A percentile compares a stretch with the other conserved stretches of the same genome.
phyloP scores from a whole-genome alignment of 2,888 invertebrate species.

The Phortica magna region DNA sequence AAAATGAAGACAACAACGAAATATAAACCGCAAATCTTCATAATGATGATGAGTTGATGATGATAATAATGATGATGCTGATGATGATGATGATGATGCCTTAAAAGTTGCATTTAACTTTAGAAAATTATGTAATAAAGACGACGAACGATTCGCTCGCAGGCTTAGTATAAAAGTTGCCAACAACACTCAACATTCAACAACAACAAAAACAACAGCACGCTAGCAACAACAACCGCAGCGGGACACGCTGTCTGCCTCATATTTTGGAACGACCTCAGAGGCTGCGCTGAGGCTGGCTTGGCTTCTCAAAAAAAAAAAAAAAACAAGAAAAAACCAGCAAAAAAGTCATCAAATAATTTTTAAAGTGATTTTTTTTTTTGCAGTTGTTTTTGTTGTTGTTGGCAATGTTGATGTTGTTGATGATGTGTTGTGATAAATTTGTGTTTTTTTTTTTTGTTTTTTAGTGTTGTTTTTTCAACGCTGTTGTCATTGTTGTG shows the following conservation, averaged over 20 bases:
- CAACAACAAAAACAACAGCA: not conserved
- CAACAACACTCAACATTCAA: constrained; percentile 8
- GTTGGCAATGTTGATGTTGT: constrained; percentile 32
- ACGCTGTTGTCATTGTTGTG: constrained; percentile 48
- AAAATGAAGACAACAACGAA: not conserved
- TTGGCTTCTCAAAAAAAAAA: constrained; percentile 7
- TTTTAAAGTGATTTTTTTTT: not conserved
- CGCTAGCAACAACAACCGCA: not conserved
- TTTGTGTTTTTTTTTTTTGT: constrained; percentile 28
- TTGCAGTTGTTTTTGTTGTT: constrained; percentile 30
- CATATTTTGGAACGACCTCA: constrained; percentile 29
- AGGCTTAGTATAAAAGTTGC: not conserved
- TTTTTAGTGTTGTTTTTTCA: constrained; percentile 32
- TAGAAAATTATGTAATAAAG: constrained; percentile 32
- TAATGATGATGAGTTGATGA: not conserved
- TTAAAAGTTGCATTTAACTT: constrained; percentile 32
- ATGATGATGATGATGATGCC: constrained; percentile 27
- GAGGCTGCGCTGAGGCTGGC: not conserved
- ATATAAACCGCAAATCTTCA: not conserved
- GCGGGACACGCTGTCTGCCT: constrained; percentile 14
- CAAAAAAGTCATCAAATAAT: constrained; percentile 4
- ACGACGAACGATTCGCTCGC: not conserved
- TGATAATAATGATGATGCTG: not conserved
- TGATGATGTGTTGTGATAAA: constrained; percentile 37
- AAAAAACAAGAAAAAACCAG: not conserved